Evolutionary conservation across 2,113 vertebrate species (phyloP), one percentile per base, ranked within the genome.

Genomic region (Aldabrachelys gigantea): DNA sequence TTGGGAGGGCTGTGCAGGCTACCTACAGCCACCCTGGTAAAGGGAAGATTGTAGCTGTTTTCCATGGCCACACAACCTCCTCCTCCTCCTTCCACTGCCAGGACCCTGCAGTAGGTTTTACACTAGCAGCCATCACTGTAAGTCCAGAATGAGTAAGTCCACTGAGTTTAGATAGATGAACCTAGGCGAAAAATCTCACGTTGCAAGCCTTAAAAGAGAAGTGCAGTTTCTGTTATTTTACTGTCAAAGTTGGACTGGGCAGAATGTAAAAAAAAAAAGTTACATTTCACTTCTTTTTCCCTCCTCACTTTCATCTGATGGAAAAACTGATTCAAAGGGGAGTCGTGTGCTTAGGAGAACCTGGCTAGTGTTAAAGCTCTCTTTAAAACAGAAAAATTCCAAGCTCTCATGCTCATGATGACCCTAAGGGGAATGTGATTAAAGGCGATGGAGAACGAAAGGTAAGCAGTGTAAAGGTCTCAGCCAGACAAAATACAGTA

Each of bases 311-410:
- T 94, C 84, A 92, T 96, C 86, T 94, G 92, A 88, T 95, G 97
- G 95, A 97, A 97, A 97, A 95, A 93, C 44, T 97, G 91, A 97
- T 94, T 96, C 94, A 92, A 96, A 96, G 57, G 80, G 38, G 91
- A 96, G 57, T 75, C 80, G 38, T 16, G 1, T 2, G 0, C 57
- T 95, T 91, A 0, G 65, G 93, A 95, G 96, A 97, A 95, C 94
- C 93, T 94, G 92, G 88, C 79, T 93, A 85, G 65, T 22, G 4
- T 91, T 90, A 94, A 56, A 78, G 78, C 88, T 93, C 72, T 31
- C 79, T 79, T 91, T 72, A 72, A 92, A 95, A 97, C 88, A 78
- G n/a, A 93, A 88, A 96, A 90, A 89, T 87, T 3, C n/a, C 90
- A 91, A 87, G 19, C 57, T 96, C 54, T 47, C 49, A 9, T 83